Evolutionary conservation across 2,888 invertebrate genomes (phyloP), one percentile per base, ranked within the genome.

Genomic region (Limnephilus auricula): DNA sequence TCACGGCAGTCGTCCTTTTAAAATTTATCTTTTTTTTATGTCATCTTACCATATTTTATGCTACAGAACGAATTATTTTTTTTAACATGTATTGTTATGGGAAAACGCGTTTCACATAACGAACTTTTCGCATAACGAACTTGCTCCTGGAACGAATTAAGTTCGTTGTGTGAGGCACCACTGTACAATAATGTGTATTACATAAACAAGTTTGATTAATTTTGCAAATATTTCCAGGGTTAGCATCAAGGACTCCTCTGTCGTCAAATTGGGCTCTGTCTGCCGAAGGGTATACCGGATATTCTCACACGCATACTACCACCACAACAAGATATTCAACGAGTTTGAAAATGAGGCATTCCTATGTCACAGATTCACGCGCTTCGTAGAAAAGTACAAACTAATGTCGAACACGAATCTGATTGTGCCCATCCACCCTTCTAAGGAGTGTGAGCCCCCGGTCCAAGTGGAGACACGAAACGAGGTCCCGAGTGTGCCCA

Each of bases 221-320:
- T 65, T 25, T 65, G n/a, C 65, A 25, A 25, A 25, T 65, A n/a
- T 90, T 96, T 97, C 94, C 95, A 99, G 99, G 95, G 99, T 99
- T 90, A 99, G 99, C 95, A 99, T 99, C 95, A 99, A 99, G 95
- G 99, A 99, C 95, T 99, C 99, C 25, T 99, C 99, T 65, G 99
- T 99, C 93, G 98, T 99, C 89, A 99, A 99, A 96, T 96, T 99
- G 94, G 99, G 99, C 89, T 99, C 99, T 83, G 99, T 99, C 15
- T 99, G 99, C 95, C 97, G 99, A 94, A 97, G 99, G 94, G 99
- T 99, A 2, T 99, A 99, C 95, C 97, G 99, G 96, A 99, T 99
- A 95, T 99, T 99, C 95, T 99, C 99, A 88, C 99, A 99, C 96
- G 99, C 99, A 65, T 99, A 99, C 95, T 99, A 99, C 95, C 99